Conservation (phyloP, 2,888 invertebrate genomes). For the Chydorus sphaericus region DNA sequence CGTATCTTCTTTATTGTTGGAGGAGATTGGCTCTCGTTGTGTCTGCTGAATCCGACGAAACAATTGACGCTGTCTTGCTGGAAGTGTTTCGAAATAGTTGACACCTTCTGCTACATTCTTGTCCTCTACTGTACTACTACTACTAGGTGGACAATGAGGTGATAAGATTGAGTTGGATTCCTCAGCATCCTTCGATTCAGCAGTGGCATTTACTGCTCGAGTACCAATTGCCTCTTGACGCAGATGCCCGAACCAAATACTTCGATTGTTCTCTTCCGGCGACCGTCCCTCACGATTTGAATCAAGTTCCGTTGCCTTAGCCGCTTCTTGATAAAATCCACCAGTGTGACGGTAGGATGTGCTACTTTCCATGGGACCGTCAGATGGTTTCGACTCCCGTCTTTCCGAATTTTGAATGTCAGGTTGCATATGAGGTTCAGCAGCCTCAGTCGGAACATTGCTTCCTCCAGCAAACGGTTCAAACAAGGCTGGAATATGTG, state of each 20-base stretch:
- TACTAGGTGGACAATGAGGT: no score
- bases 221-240: neutral
- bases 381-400: neutral
- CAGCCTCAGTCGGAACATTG: neutral
- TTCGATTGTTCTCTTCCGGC: slow-evolving; percentile 20
- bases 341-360: neutral
- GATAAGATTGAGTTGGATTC: neutral
- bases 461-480: no score
- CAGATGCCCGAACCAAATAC: slow-evolving; percentile 10
- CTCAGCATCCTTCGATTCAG: neutral
- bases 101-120: slow-evolving; percentile 1
- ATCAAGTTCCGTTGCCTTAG: neutral
- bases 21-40: slow-evolving; percentile 2
- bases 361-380: neutral
- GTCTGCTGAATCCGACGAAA: slow-evolving; percentile 13
- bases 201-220: neutral
- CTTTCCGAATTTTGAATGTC: neutral
- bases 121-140: neutral
- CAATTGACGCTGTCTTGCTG: slow-evolving; percentile 10
- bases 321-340: slow-evolving; percentile 9
- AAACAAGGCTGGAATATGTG: slow-evolving; percentile 15
- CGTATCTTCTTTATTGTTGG: neutral
- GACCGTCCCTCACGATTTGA: neutral
- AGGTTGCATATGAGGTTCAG: neutral
- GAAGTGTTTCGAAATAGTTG: slow-evolving; percentile 10